Conservation (phyloP, 2,888 invertebrate species). For the Synergus itoensis region DNA sequence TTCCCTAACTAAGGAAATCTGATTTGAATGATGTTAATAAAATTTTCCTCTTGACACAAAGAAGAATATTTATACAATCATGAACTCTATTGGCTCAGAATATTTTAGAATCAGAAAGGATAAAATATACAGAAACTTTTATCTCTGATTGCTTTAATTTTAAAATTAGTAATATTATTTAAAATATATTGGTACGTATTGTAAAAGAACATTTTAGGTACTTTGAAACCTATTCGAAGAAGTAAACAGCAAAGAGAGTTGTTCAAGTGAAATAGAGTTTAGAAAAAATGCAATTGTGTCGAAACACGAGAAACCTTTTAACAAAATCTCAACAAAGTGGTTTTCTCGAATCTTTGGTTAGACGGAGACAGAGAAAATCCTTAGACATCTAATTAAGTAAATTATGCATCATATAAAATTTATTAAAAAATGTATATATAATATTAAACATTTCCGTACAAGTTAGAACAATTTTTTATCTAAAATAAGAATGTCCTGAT, state of each 20-base stretch:
- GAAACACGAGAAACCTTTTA: conserved; percentile 26
- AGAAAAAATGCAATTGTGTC: conserved; percentile 13
- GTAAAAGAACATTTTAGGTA: not conserved
- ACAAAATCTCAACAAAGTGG: conserved; percentile 9
- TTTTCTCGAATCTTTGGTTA: conserved; percentile 22
- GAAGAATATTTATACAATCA: not conserved
- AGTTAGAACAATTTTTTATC: too few relatives aligned
- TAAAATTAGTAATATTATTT: too few relatives aligned
- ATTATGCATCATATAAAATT: not conserved
- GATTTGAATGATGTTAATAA: conserved; percentile 1
- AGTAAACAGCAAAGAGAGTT: not conserved
- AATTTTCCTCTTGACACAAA: not conserved
- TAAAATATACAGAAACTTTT: not conserved
- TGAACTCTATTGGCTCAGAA: not conserved
- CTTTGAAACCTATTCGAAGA: not conserved
- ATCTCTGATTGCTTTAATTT: not conserved
- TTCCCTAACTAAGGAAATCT: not conserved
- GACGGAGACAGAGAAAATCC: not conserved
- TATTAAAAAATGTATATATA: not conserved
- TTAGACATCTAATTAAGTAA: not conserved
- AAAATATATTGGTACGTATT: not conserved
- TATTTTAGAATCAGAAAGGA: not conserved
- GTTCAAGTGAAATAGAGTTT: not conserved
- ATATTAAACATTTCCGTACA: too few relatives aligned
- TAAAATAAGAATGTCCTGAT: not conserved